A percentile compares a stretch with the other conserved stretches of the same genome.
Evolutionary conservation across 2,797 vertebrate genomes (phyloP).

Genomic region (Taeniopygia guttata): DNA sequence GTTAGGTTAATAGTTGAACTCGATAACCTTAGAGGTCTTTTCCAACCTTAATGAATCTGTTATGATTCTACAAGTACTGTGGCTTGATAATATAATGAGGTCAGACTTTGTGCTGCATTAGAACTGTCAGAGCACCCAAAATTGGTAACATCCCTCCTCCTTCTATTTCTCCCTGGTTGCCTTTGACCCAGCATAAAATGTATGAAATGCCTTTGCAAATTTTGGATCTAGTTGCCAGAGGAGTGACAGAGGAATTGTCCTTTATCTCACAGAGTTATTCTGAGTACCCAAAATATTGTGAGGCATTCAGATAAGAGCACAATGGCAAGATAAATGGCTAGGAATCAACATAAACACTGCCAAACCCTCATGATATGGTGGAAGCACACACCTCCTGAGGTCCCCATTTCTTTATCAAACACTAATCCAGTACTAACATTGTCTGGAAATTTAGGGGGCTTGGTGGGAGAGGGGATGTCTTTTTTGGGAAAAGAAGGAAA

Average conservation of each 20-base stretch:
- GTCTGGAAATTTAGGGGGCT: neutral
- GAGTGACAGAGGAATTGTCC: neutral
- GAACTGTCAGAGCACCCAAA: neutral
- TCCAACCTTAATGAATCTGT: neutral
- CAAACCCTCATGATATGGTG: neutral
- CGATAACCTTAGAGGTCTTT: neutral
- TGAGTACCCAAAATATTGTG: neutral
- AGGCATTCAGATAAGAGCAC: neutral
- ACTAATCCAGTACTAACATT: neutral
- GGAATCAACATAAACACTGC: neutral
- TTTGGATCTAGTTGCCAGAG: neutral
- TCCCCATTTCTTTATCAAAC: neutral
- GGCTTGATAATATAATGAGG: neutral
- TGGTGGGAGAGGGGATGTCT: neutral
- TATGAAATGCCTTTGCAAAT: neutral
- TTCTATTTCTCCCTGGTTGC: neutral
- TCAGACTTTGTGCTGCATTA: neutral
- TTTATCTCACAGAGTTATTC: neutral
- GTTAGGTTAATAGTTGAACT: neutral
- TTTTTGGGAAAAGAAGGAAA: neutral
- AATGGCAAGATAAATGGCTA: neutral
- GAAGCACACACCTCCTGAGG: neutral
- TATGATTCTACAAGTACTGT: neutral
- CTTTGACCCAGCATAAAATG: neutral
- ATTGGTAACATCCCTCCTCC: neutral